Evolutionary conservation across 2,113 vertebrate genomes (phyloP).

Genomic region (Oenanthe melanoleuca): DNA sequence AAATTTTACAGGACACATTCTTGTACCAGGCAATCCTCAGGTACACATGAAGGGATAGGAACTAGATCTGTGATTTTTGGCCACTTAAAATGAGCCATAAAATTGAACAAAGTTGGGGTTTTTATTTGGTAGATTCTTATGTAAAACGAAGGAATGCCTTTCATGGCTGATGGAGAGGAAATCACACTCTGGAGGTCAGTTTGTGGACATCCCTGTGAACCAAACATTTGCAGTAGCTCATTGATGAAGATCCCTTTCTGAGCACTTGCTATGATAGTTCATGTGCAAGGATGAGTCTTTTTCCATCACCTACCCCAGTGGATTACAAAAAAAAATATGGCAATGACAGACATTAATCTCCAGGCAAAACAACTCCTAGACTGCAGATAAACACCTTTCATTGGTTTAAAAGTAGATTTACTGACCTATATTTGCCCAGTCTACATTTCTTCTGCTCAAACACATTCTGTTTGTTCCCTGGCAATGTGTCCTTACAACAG

Average conservation of each 20-base stretch:
- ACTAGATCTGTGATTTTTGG: neutral
- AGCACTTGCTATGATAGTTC: neutral
- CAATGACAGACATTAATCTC: neutral
- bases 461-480: neutral
- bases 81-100: fast-evolving
- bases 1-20: neutral
- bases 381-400: neutral
- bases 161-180: neutral
- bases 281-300: neutral
- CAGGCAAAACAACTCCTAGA: neutral
- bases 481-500: neutral
- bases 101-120: neutral
- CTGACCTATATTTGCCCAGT: neutral
- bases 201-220: neutral
- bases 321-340: neutral
- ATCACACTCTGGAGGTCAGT: neutral
- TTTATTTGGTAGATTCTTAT: neutral
- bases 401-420: neutral
- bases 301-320: neutral
- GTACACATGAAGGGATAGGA: neutral
- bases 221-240: neutral
- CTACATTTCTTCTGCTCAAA: neutral
- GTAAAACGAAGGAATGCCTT: neutral
- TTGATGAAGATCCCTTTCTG: neutral
- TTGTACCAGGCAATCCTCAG: neutral